A percentile compares a stretch with the other conserved stretches of the same genome.
Evolutionary conservation across 92 coral and sea anemone genomes (phyloP).

Genomic region (Chrysogorgia sp.): DNA sequence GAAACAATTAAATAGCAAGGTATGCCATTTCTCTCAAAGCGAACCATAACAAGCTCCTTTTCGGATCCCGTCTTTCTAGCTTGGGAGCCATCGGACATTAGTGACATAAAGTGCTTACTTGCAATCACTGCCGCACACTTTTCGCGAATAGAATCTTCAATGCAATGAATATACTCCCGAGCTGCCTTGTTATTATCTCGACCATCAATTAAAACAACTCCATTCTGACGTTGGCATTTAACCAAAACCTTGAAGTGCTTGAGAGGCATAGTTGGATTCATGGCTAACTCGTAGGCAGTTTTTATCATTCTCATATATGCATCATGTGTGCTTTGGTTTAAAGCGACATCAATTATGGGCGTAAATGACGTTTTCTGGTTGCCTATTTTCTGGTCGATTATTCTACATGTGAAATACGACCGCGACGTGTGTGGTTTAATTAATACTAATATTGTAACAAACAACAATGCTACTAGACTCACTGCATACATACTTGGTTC

Average conservation of each 20-base stretch:
- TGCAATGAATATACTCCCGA: too few species aligned
- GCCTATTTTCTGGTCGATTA: slow-evolving; percentile 5
- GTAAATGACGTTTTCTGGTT: slow-evolving; percentile 19
- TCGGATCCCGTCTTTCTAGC: slow-evolving; percentile 42
- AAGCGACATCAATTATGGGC: slow-evolving; percentile 21
- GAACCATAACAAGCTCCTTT: slow-evolving; percentile 39
- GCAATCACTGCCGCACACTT: slow-evolving; percentile 35
- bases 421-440: slow-evolving; percentile 21
- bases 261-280: slow-evolving; percentile 33
- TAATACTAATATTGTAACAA: slow-evolving; percentile 17
- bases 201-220: slow-evolving; percentile 36
- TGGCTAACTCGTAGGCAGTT: slow-evolving; percentile 33
- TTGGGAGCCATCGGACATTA: too few species aligned
- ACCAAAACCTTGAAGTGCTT: slow-evolving; percentile 20
- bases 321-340: slow-evolving; percentile 24
- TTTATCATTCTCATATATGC: slow-evolving; percentile 26
- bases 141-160: slow-evolving; percentile 30
- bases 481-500: not conserved
- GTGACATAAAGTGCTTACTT: slow-evolving; percentile 32
- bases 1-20: too few species aligned
- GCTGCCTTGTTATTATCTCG: slow-evolving; percentile 30
- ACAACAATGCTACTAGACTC: slow-evolving; percentile 5
- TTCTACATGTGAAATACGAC: too few species aligned
- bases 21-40: slow-evolving; percentile 37
- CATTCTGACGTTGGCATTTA: slow-evolving; percentile 45